Percentiles rank a stretch among this genome's conserved stretches.
Evolutionary conservation across 2,113 vertebrate genomes (phyloP).

Genomic region (Bettongia penicillata): DNA sequence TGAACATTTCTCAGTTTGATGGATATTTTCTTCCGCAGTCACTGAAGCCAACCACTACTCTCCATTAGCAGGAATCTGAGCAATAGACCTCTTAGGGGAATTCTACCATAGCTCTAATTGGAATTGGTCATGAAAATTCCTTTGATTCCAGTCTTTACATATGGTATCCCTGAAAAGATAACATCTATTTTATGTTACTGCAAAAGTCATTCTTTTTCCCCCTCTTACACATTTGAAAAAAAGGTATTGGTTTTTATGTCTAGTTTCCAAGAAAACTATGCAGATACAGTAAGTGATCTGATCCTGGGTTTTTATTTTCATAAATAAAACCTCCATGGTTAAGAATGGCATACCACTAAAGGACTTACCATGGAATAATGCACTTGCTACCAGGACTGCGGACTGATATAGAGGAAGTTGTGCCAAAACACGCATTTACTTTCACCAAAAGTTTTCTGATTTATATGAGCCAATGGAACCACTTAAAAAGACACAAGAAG

Average conservation of each 20-base stretch:
- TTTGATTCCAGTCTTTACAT: neutral
- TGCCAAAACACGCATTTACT: neutral
- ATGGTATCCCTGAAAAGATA: neutral
- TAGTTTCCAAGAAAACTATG: neutral
- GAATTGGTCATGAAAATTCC: neutral
- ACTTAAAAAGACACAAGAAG: neutral
- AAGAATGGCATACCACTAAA: neutral
- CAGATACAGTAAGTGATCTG: neutral
- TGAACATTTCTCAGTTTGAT: neutral
- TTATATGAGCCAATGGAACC: neutral
- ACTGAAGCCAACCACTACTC: neutral
- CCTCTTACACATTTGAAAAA: neutral
- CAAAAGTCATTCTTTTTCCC: neutral
- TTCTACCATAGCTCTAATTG: neutral
- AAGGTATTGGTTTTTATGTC: neutral
- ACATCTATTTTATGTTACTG: neutral
- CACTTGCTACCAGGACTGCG: neutral
- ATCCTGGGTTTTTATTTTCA: neutral
- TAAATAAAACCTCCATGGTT: neutral
- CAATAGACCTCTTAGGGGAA: neutral
- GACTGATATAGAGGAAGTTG: neutral
- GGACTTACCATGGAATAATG: neutral
- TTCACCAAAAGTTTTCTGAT: neutral
- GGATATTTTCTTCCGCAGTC: neutral
- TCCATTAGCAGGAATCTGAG: neutral